A percentile compares a stretch with the other conserved stretches of the same genome.
Conservation (phyloP, 1,140 invertebrate genomes). For the Hyles euphorbiae region DNA sequence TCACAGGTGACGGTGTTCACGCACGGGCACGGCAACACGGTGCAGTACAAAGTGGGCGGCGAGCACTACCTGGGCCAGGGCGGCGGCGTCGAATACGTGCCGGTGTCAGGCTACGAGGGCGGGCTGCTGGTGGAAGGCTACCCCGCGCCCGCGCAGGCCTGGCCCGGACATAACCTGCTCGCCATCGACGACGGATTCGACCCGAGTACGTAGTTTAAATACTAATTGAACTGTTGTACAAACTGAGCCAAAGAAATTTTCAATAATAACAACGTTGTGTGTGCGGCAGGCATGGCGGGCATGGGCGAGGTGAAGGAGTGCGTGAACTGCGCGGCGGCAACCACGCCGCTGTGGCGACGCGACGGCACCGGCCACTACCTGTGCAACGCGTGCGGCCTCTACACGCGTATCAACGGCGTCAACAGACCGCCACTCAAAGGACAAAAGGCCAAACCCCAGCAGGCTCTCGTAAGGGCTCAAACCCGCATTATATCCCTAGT, state of each 20-base stretch:
- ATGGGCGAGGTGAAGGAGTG: conserved; percentile 86
- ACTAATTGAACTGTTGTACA: no score
- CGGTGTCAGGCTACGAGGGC: conserved; percentile 60
- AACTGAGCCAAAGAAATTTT: neutral
- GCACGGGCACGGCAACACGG: conserved; percentile 61
- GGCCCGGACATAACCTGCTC: conserved; percentile 58
- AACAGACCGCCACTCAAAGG: conserved; percentile 83
- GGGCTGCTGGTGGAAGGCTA: conserved; percentile 63
- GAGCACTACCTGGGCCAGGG: conserved; percentile 69
- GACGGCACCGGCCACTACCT: conserved; percentile 93
- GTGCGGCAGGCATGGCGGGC: conserved; percentile 47
- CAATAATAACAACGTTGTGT: neutral
- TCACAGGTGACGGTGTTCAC: conserved; percentile 75
- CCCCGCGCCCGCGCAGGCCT: conserved; percentile 48
- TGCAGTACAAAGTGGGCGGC: conserved; percentile 69
- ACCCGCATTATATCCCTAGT: no score
- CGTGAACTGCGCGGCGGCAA: conserved; percentile 90
- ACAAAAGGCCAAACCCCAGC: conserved; percentile 74
- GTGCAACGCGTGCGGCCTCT: conserved; percentile 92
- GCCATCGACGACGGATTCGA: conserved; percentile 66
- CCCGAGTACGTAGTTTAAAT: conserved; percentile 36
- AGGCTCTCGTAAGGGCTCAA: conserved; percentile 40
- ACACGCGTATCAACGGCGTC: conserved; percentile 90
- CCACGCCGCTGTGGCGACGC: conserved; percentile 90
- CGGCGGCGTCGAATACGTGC: conserved; percentile 59